phyloP scores from a whole-genome alignment of 2,113 vertebrate genomes.

The Mellivora capensis region DNA sequence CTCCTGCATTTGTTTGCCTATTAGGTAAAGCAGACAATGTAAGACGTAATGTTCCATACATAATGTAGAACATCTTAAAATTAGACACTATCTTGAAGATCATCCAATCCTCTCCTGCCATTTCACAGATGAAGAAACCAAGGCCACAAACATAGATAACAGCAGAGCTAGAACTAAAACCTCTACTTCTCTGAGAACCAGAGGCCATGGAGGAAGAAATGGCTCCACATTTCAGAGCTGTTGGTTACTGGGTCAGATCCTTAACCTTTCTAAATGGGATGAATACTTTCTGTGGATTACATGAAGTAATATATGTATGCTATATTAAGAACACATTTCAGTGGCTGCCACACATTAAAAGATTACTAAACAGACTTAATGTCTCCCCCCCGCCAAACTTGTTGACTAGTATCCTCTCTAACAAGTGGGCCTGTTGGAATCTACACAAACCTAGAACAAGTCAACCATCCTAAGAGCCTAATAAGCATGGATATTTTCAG shows the following conservation, averaged over 20 bases:
- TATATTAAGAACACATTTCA: not conserved
- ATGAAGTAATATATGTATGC: not conserved
- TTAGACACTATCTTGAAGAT: not conserved
- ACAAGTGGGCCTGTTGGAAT: not conserved
- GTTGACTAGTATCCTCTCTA: not conserved
- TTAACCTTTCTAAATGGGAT: not conserved
- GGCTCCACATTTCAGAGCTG: not conserved
- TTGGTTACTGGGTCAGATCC: not conserved
- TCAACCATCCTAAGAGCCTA: not conserved
- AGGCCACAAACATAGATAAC: constrained; percentile 30
- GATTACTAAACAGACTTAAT: not conserved
- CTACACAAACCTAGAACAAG: not conserved
- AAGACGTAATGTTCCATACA: not conserved
- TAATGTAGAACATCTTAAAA: not conserved
- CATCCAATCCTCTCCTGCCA: not conserved
- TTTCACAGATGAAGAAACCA: constrained; percentile 35
- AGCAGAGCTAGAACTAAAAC: not conserved
- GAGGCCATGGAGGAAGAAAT: not conserved
- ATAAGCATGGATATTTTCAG: not conserved
- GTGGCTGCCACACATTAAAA: not conserved
- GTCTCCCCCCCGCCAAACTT: not conserved
- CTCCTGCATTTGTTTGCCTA: not conserved
- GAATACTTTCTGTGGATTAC: not conserved
- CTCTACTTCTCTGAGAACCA: not conserved
- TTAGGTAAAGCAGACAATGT: not conserved